A percentile compares a stretch with the other conserved stretches of the same genome.
phyloP scores from a whole-genome alignment of 2,797 vertebrate species.

The Squalus acanthias region DNA sequence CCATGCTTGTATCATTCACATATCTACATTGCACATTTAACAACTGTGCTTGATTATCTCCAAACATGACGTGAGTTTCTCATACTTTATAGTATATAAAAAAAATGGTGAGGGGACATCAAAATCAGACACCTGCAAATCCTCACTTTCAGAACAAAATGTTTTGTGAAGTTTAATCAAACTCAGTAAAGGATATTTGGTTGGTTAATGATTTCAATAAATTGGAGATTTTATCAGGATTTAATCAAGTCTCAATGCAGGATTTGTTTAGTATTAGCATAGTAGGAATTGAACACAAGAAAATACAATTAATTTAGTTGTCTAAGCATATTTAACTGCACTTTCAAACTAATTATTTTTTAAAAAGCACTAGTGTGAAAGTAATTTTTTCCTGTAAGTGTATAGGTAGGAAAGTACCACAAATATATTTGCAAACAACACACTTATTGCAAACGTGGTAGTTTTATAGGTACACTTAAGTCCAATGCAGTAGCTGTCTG shows the following conservation, averaged over 20 bases:
- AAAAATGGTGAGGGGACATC: background rate
- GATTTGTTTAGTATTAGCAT: background rate
- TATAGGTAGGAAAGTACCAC: background rate
- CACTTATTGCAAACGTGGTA: background rate
- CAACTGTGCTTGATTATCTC: too few species aligned
- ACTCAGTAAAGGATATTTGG: background rate
- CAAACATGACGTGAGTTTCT: too few species aligned
- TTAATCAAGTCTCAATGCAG: background rate
- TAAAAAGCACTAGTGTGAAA: background rate
- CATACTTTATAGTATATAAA: background rate
- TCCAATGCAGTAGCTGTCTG: background rate
- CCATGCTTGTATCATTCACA: background rate
- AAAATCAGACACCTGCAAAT: background rate
- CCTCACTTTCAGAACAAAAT: background rate
- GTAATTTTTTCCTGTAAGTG: too few species aligned
- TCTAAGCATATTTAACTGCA: background rate
- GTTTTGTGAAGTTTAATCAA: background rate
- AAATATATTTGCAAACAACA: background rate
- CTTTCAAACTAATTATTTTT: background rate
- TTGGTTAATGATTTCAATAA: background rate
- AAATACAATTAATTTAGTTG: background rate
- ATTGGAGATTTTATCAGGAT: background rate
- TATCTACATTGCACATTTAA: too few species aligned
- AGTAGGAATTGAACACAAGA: background rate
- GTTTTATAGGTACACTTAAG: background rate